Evolutionary conservation across 2,888 invertebrate genomes (phyloP), one percentile per base, ranked within the genome.

Genomic region (Euplagia quadripunctaria): DNA sequence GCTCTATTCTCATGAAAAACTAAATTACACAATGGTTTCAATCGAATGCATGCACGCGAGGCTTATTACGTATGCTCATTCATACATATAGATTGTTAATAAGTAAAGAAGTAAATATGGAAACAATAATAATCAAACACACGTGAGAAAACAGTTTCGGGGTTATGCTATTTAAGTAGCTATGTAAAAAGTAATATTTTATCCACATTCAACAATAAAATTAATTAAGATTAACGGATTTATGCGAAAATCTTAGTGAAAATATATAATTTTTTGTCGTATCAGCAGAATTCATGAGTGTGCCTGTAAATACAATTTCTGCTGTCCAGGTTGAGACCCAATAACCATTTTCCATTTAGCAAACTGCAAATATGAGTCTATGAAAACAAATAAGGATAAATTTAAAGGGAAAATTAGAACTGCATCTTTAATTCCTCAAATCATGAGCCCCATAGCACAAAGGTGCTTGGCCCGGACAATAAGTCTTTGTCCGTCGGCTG

Each of bases 401-500:
- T 31, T 31, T 31, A 31, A 31, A 31, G 31, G 31, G 31, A 31
- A 31, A 61, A 11, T 63, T 17, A 63, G 6, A 63, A 51, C 17
- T 64, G 43, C 64, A 31, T 42, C 43, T 43, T 58, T n/a, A 49
- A 64, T 76, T 79, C 84, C 58, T 64, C 76, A 1, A 66, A 1
- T 79, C n/a, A 46, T 77, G 82, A 41, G 43, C 79, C 79, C 68
- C 72, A 58, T 69, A 8, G 12, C 14, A 79, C 71, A 4, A 70
- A 86, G 84, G 86, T 84, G 85, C 75, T 84, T 86, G 88, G 77
- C 88, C 86, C 83, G 79, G 76, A 82, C 82, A 79, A 82, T 82
- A 81, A 83, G 79, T 84, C 89, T 89, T 88, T 89, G 88, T 89
- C 86, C 83, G 78, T 77, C 72, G 83, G 79, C 76, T 75, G 81